phyloP scores from a whole-genome alignment of 2,113 vertebrate genomes.

The Oryzias melastigma region DNA sequence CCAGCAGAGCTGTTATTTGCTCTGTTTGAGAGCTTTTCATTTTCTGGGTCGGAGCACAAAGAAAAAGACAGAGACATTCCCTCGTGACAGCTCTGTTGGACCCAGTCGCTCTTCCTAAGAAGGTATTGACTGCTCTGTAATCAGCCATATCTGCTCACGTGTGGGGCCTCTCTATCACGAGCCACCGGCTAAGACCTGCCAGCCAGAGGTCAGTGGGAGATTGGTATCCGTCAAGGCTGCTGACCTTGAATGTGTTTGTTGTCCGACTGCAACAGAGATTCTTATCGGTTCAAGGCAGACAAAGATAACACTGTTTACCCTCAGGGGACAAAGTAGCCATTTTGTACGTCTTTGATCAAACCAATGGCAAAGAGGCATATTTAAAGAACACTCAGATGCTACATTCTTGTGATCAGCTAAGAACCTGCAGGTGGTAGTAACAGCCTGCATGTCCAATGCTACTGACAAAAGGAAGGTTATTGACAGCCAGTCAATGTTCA shows the following conservation, averaged over 20 bases:
- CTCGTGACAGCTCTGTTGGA: constrained; percentile 25
- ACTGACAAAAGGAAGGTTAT: too few species aligned
- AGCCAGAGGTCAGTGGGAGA: constrained; percentile 39
- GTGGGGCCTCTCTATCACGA: constrained; percentile 22
- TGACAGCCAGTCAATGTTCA: too few species aligned
- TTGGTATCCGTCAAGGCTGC: constrained; percentile 24
- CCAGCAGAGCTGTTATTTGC: constrained; percentile 6
- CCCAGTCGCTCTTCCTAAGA: constrained; percentile 8
- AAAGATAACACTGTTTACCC: constrained; percentile 30
- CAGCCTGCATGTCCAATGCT: background rate
- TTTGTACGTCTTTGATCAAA: constrained; percentile 20
- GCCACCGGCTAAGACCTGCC: constrained; percentile 23
- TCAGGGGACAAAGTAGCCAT: constrained; percentile 8
- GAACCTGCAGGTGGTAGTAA: constrained; percentile 15
- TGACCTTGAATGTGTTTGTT: constrained; percentile 49
- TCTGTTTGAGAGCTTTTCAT: constrained; percentile 2
- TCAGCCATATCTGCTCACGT: constrained; percentile 33
- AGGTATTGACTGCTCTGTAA: constrained; percentile 31
- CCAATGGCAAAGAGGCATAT: background rate
- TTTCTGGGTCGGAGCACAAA: constrained; percentile 13
- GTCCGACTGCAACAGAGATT: constrained; percentile 35
- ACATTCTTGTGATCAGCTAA: constrained; percentile 2
- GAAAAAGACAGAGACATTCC: constrained; percentile 14
- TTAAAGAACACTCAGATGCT: constrained; percentile 1
- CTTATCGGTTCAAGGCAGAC: constrained; percentile 28